phyloP scores from a whole-genome alignment of 1,140 invertebrate genomes.

The Scylla paramamosain region DNA sequence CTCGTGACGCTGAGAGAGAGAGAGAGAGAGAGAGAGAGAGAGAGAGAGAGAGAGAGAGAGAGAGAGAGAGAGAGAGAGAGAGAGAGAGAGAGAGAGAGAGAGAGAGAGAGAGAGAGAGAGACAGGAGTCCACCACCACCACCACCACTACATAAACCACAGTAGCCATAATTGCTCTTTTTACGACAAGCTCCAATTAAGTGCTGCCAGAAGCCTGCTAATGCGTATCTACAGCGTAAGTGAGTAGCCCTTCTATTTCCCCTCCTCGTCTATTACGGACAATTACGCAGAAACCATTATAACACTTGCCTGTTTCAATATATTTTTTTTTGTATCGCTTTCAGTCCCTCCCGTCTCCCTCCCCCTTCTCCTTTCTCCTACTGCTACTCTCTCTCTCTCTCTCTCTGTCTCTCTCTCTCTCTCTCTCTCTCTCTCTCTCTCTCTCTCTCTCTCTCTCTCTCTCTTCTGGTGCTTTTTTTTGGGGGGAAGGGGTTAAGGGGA shows the following conservation, averaged over 20 bases:
- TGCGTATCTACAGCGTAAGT: not conserved
- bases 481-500: no score
- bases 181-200: conserved; percentile 14
- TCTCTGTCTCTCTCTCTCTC: conserved; percentile 29
- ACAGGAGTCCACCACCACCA: not conserved
- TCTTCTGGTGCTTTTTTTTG: no score
- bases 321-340: not conserved
- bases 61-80: no score
- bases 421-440: not conserved
- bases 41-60: no score
- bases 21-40: no score
- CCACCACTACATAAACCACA: not conserved
- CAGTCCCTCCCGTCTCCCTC: not conserved
- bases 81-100: no score
- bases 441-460: not conserved
- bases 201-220: not conserved
- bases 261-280: not conserved
- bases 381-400: conserved; percentile 17
- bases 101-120: no score
- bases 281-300: not conserved
- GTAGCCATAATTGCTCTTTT: not conserved
- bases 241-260: not conserved
- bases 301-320: not conserved
- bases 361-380: not conserved
- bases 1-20: no score